Base-by-base conservation (phyloP, 1,140 invertebrate genomes). In the Euwallacea similis region DNA sequence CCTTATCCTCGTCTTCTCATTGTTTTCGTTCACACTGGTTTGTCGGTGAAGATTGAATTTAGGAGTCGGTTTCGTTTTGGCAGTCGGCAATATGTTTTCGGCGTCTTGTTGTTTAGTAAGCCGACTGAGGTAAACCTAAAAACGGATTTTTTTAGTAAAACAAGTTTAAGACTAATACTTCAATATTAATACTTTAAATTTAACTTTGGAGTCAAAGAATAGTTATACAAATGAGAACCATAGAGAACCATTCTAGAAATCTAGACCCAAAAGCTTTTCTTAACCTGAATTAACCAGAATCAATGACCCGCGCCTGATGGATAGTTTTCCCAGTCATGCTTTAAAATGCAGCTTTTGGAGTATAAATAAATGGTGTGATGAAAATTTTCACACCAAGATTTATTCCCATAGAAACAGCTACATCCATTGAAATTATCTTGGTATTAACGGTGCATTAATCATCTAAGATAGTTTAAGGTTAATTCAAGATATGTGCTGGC, bases 1-100 rank as follows among this genome's bases (percentile, higher is more conserved):
- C 41, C 56, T 66, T 43, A 46, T 55, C 16, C 33, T 16, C 9
- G 7, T 69, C 53, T 74, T 79, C 53, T 80, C 77, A 3, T 76
- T 73, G 2, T 72, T 75, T 47, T 80, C 79, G 64, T 81, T 80
- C 67, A 78, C 78, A 73, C 79, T 80, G 62, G 66, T 76, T 69
- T 82, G 80, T 63, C 81, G 68, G 53, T 80, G 78, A 6, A 80
- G 61, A 13, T 42, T 55, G 56, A 69, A 71, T 71, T 71, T 74
- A 9, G 73, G 42, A 46, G 66, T 55, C n/a, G 68, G 56, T 69
- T 77, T 77, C 11, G 69, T 71, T 62, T 78, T 79, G 46, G 69
- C 75, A 41, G 13, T 72, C 2, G 78, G 73, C 50, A 76, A 47
- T 47, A 77, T 76, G 63, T 78, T 77, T 69, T 79, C 78, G 47